These are phyloP conservation scores for Probosciger aterrimus DNA, from an alignment of 2,113 vertebrate genomes.

Conservation along the genomic window DNA sequence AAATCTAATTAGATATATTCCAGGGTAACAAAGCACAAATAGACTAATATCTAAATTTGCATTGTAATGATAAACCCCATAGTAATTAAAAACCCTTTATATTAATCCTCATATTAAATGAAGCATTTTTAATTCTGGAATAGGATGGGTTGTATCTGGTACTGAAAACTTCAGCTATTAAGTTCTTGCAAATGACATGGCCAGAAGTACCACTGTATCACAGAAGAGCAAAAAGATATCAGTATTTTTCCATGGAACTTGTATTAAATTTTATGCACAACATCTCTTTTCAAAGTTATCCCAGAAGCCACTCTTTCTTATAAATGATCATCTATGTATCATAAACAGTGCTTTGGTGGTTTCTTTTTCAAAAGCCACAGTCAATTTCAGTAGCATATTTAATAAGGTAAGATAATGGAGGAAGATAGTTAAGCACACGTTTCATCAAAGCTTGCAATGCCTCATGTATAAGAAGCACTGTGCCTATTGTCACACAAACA, in stretches of 20 bases:
- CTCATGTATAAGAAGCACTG: background rate
- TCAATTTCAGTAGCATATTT: constrained; percentile 17
- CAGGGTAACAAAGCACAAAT: constrained; percentile 47
- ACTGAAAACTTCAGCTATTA: background rate
- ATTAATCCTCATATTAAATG: constrained; percentile 15
- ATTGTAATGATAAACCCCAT: constrained; percentile 43
- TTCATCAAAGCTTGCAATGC: constrained; percentile 4
- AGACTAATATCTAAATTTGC: constrained; percentile 53
- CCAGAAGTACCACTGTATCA: background rate
- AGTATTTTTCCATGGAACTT: background rate
- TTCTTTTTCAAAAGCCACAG: constrained; percentile 12
- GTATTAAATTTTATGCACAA: background rate
- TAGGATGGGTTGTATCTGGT: background rate
- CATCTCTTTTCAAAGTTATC: background rate
- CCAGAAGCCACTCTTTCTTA: background rate
- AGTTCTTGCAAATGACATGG: background rate
- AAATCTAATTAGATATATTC: constrained; percentile 67
- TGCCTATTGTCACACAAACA: background rate
- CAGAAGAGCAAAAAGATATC: background rate
- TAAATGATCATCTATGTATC: background rate
- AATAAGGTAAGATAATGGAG: constrained; percentile 27
- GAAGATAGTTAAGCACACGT: background rate
- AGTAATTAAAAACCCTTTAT: constrained; percentile 52
- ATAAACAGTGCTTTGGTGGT: background rate
- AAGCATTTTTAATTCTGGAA: constrained; percentile 29